Base-by-base conservation (phyloP, 2,113 vertebrate genomes). In the Oenanthe oenanthe region DNA sequence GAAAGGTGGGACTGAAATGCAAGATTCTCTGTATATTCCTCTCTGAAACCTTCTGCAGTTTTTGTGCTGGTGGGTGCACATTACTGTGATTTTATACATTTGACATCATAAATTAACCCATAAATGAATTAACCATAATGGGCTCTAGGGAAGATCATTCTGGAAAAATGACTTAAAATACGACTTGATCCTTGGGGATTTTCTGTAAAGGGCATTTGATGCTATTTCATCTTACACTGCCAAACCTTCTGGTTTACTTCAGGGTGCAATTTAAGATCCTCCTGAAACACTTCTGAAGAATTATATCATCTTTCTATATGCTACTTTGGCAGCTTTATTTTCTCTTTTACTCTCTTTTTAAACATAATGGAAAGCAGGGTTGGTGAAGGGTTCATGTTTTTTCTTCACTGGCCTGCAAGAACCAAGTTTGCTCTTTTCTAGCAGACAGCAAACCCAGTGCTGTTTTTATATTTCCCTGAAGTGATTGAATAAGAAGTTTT, bases 181-280 rank as follows among this genome's bases (percentile, higher is more conserved):
- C 16, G 38, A 53, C 65, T 70, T 76, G 47, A 19, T 88, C 58
- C 84, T 32, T 57, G 1, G 34, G 31, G 63, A 92, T 28, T 67
- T 90, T 56, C 67, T 68, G 45, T 79, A 38, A 93, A 86, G 68
- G 63, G 7, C 43, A 60, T 91, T 81, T 95, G 40, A 38, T 72
- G 53, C 57, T 68, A 8, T 86, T 93, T 88, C 34, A 34, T 72
- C 57, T 81, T 75, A 72, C 32, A 6, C 31, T 89, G 57, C 51
- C n/a, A 63, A 63, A 77, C 94, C 54, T 66, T 88, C 18, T 47
- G 32, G 58, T 84, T 94, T 74, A 67, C 86, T 93, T 95, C 65
- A 81, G 91, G 70, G 53, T 87, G 40, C 61, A 81, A 63, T 95
- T 95, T 86, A 48, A 91, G 54, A 84, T 88, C 31, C 42, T 92